Conservation (phyloP, 2,797 vertebrate genomes). For the Sylvilagus floridanus region DNA sequence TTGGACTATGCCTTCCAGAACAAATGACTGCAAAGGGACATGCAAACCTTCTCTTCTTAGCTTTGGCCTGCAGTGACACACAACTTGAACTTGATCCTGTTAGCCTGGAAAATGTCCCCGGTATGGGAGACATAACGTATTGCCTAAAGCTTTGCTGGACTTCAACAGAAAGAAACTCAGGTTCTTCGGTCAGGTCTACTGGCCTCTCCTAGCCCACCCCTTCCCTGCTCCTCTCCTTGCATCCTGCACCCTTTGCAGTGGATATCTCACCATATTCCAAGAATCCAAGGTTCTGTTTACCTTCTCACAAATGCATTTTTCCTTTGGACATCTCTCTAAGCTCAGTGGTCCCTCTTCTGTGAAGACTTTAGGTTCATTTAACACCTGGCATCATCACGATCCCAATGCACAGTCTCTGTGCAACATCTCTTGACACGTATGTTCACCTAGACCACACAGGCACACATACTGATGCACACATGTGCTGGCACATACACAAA, state of each 20-base stretch:
- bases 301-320: background rate
- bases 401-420: background rate
- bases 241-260: accelerated
- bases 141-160: background rate
- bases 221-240: background rate
- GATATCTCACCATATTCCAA: background rate
- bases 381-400: background rate
- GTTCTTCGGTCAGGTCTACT: background rate
- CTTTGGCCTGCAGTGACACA: background rate
- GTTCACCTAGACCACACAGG: background rate
- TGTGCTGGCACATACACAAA: background rate
- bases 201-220: accelerated
- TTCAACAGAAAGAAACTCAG: background rate
- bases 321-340: background rate
- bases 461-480: too few species aligned
- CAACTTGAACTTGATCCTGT: background rate
- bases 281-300: background rate
- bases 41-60: too few species aligned
- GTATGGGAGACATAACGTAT: accelerated
- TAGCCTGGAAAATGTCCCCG: background rate
- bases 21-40: background rate
- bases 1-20: background rate
- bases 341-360: background rate
- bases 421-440: background rate
- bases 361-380: background rate